Evolutionary conservation across 2,797 vertebrate genomes (phyloP).

Genomic region (Pseudotriccus pelzelni): DNA sequence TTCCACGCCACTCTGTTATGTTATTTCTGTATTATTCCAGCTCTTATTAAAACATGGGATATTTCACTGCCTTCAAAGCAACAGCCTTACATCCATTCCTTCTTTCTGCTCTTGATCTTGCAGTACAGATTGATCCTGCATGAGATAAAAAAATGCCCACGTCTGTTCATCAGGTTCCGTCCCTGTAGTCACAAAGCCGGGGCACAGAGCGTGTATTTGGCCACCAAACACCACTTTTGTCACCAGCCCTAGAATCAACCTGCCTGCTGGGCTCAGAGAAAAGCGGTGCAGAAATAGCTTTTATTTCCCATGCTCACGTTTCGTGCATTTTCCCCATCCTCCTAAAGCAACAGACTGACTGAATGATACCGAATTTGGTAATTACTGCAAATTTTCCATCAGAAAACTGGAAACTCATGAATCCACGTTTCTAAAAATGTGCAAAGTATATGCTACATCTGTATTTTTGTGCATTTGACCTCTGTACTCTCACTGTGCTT

Average conservation of each 20-base stretch:
- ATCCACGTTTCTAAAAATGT: background rate
- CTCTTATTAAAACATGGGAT: background rate
- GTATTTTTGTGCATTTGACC: background rate
- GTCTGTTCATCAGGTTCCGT: conserved; percentile 26
- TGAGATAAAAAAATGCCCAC: background rate
- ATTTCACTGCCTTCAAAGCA: background rate
- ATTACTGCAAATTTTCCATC: background rate
- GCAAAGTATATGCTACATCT: background rate
- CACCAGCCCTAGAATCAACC: background rate
- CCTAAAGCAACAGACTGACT: background rate
- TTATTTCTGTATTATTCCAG: background rate
- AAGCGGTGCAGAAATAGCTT: background rate
- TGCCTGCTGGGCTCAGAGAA: background rate
- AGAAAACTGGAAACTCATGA: background rate
- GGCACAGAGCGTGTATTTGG: background rate
- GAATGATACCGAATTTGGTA: background rate
- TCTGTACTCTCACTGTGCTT: background rate
- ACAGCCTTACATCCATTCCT: background rate
- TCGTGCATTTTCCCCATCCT: background rate
- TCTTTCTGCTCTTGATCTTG: background rate
- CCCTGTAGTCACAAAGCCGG: background rate
- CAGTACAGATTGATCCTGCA: background rate
- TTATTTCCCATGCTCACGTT: background rate
- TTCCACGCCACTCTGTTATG: background rate
- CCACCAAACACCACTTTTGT: background rate